Evolutionary conservation across 2,797 vertebrate species (phyloP).

Genomic region (Siniperca scherzeri): DNA sequence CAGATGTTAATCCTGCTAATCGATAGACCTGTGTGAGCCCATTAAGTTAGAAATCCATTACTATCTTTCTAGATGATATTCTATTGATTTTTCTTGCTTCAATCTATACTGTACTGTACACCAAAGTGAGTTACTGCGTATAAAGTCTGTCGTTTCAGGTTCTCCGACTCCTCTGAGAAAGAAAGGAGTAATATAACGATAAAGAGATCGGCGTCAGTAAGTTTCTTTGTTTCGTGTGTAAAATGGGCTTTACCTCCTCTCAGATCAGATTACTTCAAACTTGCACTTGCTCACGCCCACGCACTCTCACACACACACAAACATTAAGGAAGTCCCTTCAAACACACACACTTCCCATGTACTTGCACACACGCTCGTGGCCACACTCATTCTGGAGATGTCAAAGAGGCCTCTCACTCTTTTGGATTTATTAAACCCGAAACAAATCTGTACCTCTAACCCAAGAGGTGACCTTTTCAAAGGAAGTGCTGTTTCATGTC

Average conservation of each 20-base stretch:
- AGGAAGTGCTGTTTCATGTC: slow-evolving; percentile 80
- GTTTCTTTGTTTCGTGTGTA: slow-evolving; percentile 80
- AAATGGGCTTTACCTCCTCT: slow-evolving; percentile 67
- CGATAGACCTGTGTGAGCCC: slow-evolving; percentile 82
- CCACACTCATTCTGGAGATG: slow-evolving; percentile 49
- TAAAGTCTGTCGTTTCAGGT: slow-evolving; percentile 70
- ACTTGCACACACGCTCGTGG: slow-evolving; percentile 7
- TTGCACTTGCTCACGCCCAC: slow-evolving; percentile 19
- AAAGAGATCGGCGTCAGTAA: slow-evolving; percentile 56
- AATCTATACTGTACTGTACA: slow-evolving; percentile 75
- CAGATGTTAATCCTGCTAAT: slow-evolving; percentile 83
- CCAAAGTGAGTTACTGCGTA: slow-evolving; percentile 78
- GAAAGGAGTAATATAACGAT: slow-evolving; percentile 36
- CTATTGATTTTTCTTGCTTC: slow-evolving; percentile 76
- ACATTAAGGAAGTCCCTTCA: slow-evolving; percentile 8
- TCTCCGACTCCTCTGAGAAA: slow-evolving; percentile 33
- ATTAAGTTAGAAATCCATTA: slow-evolving; percentile 86
- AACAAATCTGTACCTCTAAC: slow-evolving; percentile 56
- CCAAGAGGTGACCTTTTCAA: slow-evolving; percentile 65
- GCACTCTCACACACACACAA: slow-evolving; percentile 20
- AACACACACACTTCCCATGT: slow-evolving; percentile 6
- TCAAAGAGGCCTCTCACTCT: slow-evolving; percentile 60
- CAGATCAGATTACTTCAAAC: slow-evolving; percentile 65
- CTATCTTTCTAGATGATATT: slow-evolving; percentile 85
- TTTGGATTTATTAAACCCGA: slow-evolving; percentile 80